phyloP scores from a whole-genome alignment of 2,797 vertebrate species.

The Delichon dasypus region DNA sequence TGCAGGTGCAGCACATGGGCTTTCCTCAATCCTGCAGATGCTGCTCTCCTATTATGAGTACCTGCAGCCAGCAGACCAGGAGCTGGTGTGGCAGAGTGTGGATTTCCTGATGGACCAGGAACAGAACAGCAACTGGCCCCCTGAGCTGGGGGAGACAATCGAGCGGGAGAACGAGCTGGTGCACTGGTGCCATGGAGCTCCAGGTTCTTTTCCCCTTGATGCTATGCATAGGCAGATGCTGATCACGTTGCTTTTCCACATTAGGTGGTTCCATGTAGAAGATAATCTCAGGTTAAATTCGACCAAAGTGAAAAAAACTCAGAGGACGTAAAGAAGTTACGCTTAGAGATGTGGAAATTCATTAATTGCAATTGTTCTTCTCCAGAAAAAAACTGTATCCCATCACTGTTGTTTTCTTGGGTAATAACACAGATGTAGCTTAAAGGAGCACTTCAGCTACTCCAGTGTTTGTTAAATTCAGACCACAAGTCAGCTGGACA shows the following conservation, averaged over 20 bases:
- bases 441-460: not conserved
- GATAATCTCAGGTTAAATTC: not conserved
- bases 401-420: not conserved
- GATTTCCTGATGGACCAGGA: conserved; percentile 92
- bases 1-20: conserved; percentile 87
- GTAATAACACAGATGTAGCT: not conserved
- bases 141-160: conserved; percentile 86
- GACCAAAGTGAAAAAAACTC: not conserved
- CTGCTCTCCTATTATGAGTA: conserved; percentile 87
- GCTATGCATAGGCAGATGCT: not conserved
- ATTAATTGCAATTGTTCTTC: not conserved
- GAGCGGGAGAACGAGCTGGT: conserved; percentile 89
- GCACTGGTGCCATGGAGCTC: conserved; percentile 91
- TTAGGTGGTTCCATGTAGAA: not conserved
- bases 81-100: conserved; percentile 89
- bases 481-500: not conserved
- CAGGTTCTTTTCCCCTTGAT: conserved; percentile 74
- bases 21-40: conserved; percentile 90
- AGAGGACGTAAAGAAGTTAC: not conserved
- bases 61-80: conserved; percentile 82
- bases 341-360: not conserved
- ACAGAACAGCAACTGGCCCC: conserved; percentile 91
- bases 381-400: not conserved
- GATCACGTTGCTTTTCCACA: not conserved
- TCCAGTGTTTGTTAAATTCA: not conserved